A percentile compares a stretch with the other conserved stretches of the same genome.
Evolutionary conservation across 2,113 vertebrate species (phyloP).

Genomic region (Hemichromis elongatus): DNA sequence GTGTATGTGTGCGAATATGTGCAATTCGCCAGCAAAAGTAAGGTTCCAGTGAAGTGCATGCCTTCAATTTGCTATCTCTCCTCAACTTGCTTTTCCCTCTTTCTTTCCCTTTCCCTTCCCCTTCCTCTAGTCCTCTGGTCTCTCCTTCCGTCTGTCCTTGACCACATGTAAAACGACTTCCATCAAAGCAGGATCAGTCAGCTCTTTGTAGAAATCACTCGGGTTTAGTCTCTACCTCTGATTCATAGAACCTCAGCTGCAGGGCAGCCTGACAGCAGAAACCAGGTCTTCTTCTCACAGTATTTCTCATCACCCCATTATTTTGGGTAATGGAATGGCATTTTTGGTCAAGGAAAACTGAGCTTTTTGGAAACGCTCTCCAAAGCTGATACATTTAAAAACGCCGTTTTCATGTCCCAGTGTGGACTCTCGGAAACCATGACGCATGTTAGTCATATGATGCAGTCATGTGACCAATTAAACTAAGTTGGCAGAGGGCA

Average conservation of each 20-base stretch:
- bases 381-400: too few species aligned
- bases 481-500: too few species aligned
- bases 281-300: not conserved
- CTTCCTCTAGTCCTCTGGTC: not conserved
- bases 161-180: not conserved
- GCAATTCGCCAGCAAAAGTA: not conserved
- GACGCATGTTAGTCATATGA: too few species aligned
- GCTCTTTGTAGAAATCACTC: not conserved
- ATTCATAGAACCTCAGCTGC: not conserved
- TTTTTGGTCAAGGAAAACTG: too few species aligned
- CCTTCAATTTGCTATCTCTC: not conserved
- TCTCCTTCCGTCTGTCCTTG: not conserved
- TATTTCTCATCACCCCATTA: not conserved
- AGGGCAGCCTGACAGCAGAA: not conserved
- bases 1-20: not conserved
- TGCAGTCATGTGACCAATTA: too few species aligned
- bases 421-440: too few species aligned
- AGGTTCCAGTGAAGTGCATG: not conserved
- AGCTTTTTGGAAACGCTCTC: too few species aligned
- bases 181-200: not conserved
- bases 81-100: not conserved
- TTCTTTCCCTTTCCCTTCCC: not conserved
- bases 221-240: not conserved
- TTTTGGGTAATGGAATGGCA: too few species aligned
- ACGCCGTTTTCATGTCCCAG: too few species aligned